Conservation (phyloP, 2,797 vertebrate genomes). For the Mormyrops boulengeri region DNA sequence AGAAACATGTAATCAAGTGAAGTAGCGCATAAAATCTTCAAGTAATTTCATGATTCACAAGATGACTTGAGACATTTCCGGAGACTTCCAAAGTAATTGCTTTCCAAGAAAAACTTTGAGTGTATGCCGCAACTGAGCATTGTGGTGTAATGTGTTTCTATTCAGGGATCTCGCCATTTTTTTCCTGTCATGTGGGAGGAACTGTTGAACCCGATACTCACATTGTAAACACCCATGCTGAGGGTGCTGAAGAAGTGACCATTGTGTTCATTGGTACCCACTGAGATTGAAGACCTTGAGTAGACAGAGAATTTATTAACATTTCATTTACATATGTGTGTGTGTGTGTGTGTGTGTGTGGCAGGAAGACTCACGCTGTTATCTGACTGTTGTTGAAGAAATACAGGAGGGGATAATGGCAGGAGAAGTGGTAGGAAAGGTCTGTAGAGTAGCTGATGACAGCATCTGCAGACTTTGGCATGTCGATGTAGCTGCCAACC, state of each 20-base stretch:
- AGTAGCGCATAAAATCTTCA: neutral
- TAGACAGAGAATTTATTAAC: neutral
- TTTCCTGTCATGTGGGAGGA: neutral
- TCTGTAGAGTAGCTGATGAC: conserved; percentile 33
- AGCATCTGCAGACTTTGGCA: neutral
- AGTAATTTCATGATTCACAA: neutral
- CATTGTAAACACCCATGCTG: conserved; percentile 34
- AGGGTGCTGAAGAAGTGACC: conserved; percentile 37
- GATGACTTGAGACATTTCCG: neutral
- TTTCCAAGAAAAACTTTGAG: neutral
- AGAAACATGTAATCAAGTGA: neutral
- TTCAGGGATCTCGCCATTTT: neutral
- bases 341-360: neutral
- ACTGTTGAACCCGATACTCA: conserved; percentile 16
- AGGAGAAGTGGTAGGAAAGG: conserved; percentile 37
- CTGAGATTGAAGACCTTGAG: conserved; percentile 34
- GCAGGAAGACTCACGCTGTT: conserved; percentile 29
- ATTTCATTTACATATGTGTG: neutral
- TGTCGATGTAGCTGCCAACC: conserved; percentile 34
- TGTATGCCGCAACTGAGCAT: neutral
- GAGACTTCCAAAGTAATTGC: neutral
- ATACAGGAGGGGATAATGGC: conserved; percentile 37
- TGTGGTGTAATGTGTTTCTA: neutral
- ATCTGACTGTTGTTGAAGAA: conserved; percentile 36
- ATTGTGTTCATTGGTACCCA: conserved; percentile 31